A percentile compares a stretch with the other conserved stretches of the same genome.
These are phyloP conservation scores for Dicycla oo DNA, from an alignment of 2,888 invertebrate species.

Conservation along the genomic window DNA sequence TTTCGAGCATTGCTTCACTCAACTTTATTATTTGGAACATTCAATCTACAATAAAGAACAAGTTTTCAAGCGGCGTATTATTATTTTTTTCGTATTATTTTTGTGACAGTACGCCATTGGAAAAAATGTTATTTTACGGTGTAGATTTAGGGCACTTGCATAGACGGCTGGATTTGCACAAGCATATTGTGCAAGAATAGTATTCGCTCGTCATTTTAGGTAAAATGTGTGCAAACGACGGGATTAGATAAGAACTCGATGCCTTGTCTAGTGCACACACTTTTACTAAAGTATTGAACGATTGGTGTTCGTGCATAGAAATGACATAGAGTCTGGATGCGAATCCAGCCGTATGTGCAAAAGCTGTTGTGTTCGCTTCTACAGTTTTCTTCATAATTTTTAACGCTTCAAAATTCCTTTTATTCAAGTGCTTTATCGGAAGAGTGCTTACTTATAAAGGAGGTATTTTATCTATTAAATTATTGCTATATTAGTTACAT, in stretches of 20 bases:
- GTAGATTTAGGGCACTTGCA: conserved; percentile 38
- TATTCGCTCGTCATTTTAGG: background rate
- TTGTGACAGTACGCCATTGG: conserved; percentile 20
- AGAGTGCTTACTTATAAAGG: conserved; percentile 77
- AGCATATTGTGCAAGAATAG: conserved; percentile 4
- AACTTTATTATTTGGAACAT: conserved; percentile 47
- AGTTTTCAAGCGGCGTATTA: conserved; percentile 33
- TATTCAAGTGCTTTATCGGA: conserved; percentile 72
- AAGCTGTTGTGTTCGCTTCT: conserved; percentile 24
- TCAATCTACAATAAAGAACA: conserved; percentile 35
- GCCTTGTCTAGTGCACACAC: background rate
- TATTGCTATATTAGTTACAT: conserved; percentile 80
- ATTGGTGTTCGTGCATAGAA: background rate
- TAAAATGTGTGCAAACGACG: background rate
- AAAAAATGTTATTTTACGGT: conserved; percentile 24
- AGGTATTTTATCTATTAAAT: conserved; percentile 75
- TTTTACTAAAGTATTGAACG: background rate
- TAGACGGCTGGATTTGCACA: conserved; percentile 7
- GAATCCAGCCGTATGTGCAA: conserved; percentile 19
- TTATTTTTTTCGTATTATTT: conserved; percentile 30
- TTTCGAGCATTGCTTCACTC: conserved; percentile 58
- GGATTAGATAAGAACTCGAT: conserved; percentile 1
- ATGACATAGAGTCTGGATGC: background rate
- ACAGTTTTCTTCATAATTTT: conserved; percentile 46
- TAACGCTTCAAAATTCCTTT: conserved; percentile 63